Evolutionary conservation across 2,888 invertebrate species (phyloP), one percentile per base, ranked within the genome.

Genomic region (Andrena hattorfiana): DNA sequence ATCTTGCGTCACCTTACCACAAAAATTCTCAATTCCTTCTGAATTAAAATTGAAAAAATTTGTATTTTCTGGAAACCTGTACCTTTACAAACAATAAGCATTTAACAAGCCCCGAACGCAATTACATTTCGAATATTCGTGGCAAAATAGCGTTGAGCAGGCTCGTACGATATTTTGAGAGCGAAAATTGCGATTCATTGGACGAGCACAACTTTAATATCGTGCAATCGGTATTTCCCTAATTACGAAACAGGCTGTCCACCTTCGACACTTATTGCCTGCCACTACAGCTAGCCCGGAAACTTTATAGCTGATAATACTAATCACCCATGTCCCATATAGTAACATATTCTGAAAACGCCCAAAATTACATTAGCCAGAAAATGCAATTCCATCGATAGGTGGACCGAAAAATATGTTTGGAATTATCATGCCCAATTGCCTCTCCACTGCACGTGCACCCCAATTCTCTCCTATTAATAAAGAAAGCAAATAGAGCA

Each of bases 301-400:
- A 23, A 64, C 28, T 74, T 78, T 79, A 79, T 75, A 32, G 75
- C 54, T 10, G 42, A 8, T 69, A 49, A 64, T 56, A 48, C 62
- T 79, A 69, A 75, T 79, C 42, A 35, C 28, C 23, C 8, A 42
- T 74, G 60, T 6, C 26, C 59, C 62, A n/a, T n/a, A n/a, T n/a
- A 28, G 66, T 54, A 74, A 75, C 77, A 64, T 78, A 73, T 68
- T 79, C 64, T 7, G 62, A 75, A 63, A 79, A 59, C 48, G 75
- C n/a, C 3, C 20, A 26, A 64, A 68, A 76, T 80, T 68, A 8
- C 42, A n/a, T 70, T 66, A 54, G 7, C 7, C 28, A 26, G 51
- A n/a, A 30, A 73, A 60, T 48, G 66, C 48, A 79, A 76, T 80
- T n/a, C 42, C 30, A 30, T 26, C 42, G 72, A 56, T 64, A 16